Conservation (phyloP, 2,797 vertebrate species). For the Falco columbarius region DNA sequence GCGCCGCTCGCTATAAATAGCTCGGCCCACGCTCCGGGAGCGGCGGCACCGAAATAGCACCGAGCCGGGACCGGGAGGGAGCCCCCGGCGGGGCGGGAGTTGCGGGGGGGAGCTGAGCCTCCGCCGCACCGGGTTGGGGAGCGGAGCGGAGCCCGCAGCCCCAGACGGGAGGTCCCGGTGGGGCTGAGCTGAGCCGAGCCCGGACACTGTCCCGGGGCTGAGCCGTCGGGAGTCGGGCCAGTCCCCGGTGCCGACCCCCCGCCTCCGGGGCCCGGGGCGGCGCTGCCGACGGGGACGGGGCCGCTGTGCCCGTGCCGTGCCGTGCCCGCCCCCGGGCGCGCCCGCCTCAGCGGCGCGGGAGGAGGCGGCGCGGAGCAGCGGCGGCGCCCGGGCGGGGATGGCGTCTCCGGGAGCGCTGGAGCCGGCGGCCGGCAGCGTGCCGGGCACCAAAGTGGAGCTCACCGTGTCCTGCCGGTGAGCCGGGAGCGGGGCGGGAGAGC, state of each 20-base stretch:
- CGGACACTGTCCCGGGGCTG: neutral
- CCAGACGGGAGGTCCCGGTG: neutral
- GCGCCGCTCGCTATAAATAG: constrained; percentile 10
- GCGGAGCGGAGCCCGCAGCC: neutral
- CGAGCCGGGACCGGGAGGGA: neutral
- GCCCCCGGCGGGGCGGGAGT: neutral
- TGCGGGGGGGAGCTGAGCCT: neutral
- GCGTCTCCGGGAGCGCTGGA: constrained; percentile 90
- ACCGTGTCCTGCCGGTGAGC: constrained; percentile 92
- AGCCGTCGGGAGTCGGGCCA: neutral
- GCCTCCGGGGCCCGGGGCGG: neutral
- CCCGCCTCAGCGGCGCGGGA: constrained; percentile 29
- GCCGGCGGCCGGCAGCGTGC: constrained; percentile 86
- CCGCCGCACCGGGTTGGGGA: neutral
- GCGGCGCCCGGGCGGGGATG: constrained; percentile 78
- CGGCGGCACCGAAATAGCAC: constrained; percentile 3
- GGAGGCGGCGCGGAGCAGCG: constrained; percentile 53
- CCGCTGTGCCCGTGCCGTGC: neutral
- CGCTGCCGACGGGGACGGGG: neutral
- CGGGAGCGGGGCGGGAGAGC: neutral
- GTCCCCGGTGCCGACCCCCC: neutral
- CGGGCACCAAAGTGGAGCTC: constrained; percentile 94
- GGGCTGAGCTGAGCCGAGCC: neutral
- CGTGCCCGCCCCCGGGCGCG: constrained; percentile 41
- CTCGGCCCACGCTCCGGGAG: constrained; percentile 3